Conservation (phyloP, 2,888 invertebrate species). For the Ganaspis brasiliensis region DNA sequence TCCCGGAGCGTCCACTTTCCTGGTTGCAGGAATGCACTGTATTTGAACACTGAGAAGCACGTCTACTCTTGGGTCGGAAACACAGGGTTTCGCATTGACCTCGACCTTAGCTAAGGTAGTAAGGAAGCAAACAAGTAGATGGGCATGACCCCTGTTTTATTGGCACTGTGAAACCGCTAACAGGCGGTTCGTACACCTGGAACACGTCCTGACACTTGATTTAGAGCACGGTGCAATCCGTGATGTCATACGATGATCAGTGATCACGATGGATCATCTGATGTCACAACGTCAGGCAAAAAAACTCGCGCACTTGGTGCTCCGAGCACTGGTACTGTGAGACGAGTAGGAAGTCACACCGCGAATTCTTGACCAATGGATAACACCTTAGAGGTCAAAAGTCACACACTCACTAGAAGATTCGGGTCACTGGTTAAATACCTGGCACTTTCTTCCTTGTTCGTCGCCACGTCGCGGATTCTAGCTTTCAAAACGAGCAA, state of each 20-base stretch:
- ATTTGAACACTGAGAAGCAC: conserved; percentile 59
- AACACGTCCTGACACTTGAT: conserved; percentile 40
- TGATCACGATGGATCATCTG: conserved; percentile 5
- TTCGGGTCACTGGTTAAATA: conserved; percentile 26
- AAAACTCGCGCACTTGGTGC: conserved; percentile 4
- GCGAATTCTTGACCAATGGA: conserved; percentile 5
- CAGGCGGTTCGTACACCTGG: conserved; percentile 13
- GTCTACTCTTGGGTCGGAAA: conserved; percentile 44
- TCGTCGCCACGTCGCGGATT: conserved; percentile 15
- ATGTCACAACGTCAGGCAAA: conserved; percentile 7
- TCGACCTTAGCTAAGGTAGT: conserved; percentile 37
- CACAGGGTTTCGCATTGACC: conserved; percentile 31
- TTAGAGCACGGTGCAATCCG: conserved; percentile 22
- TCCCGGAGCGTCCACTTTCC: conserved; percentile 76
- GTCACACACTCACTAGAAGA: conserved; percentile 43
- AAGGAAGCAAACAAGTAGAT: conserved; percentile 18
- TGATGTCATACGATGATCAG: background rate
- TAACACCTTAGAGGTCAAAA: conserved; percentile 7
- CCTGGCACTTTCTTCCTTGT: conserved; percentile 22
- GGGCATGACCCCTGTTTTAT: conserved; percentile 11
- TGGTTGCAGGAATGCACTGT: conserved; percentile 60
- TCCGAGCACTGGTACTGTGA: conserved; percentile 4
- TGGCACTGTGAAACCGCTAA: conserved; percentile 24
- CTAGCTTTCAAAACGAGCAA: conserved; percentile 25
- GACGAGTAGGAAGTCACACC: conserved; percentile 17